Evolutionary conservation across 2,113 vertebrate species (phyloP), one percentile per base, ranked within the genome.

Genomic region (Scomber japonicus): DNA sequence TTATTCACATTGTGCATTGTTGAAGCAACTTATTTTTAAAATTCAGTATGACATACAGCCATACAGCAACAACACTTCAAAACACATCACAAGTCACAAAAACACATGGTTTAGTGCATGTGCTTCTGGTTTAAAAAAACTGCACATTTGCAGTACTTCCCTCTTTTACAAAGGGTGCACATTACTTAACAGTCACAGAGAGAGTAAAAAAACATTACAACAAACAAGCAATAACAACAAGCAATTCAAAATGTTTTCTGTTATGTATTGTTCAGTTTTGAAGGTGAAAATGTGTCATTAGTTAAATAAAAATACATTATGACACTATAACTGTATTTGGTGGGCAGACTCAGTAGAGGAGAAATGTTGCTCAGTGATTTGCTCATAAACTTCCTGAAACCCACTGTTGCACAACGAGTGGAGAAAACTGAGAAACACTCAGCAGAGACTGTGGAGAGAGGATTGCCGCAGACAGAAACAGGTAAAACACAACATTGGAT

Each of bases 341-440:
- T 9, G 15, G 12, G 9, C 17, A 17, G 53, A 27, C 2, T 17
- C 4, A 63, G 16, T 3, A 64, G 49, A 50, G 21, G 12, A 61
- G 4, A 77, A 74, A 0, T 21, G 2, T 27, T 30, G 19, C 45
- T 62, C 1, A 46, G 24, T 13, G 0, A 0, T 3, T 7, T 49
- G 17, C 3, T 1, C 3, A 55, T 31, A 65, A 71, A 79, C 74
- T 77, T 85, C 74, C 71, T 77, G 15, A 70, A 72, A 80, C 17
- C 6, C 21, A 19, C 4, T 35, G 15, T 72, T 86, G 66, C 55
- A 49, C 17, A 80, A 80, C 56, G 3, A n/a, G 1, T 6, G 21
- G 56, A 68, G 5, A 40, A 31, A 71, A 8, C 3, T 2, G 30
- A 70, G 19, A 46, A 75, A 65, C 51, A 68, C 49, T 62, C 55